Evolutionary conservation across 2,888 invertebrate species (phyloP).

Genomic region (Idaea biselata): DNA sequence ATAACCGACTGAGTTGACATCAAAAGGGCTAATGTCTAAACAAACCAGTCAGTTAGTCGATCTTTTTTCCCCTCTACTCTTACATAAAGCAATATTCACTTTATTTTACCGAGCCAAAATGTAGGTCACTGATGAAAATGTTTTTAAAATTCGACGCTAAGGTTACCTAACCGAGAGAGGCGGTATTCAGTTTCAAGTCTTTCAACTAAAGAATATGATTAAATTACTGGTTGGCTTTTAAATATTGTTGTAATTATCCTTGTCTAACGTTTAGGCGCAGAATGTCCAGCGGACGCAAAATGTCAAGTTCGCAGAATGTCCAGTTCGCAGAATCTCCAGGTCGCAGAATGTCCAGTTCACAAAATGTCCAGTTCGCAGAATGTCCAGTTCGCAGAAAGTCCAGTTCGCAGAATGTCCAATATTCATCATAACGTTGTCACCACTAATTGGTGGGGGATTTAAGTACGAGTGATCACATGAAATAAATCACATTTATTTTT

Average conservation of each 20-base stretch:
- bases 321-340: no score
- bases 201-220: slow-evolving; percentile 12
- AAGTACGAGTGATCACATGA: no score
- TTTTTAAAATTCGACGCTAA: slow-evolving; percentile 12
- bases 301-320: no score
- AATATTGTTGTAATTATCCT: slow-evolving; percentile 8
- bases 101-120: slow-evolving; percentile 20
- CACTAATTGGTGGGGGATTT: no score
- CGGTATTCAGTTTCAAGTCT: slow-evolving; percentile 11
- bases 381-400: no score
- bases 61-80: slow-evolving; percentile 16
- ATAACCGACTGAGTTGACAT: slow-evolving; percentile 16
- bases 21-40: slow-evolving; percentile 15
- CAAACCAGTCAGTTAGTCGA: slow-evolving; percentile 11
- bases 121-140: slow-evolving; percentile 22
- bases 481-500: no score
- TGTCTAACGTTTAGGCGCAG: no score
- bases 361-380: no score
- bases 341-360: no score
- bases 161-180: slow-evolving; percentile 10
- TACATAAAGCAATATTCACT: slow-evolving; percentile 25
- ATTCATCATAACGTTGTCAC: no score
- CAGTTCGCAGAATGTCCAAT: no score
- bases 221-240: slow-evolving; percentile 12
- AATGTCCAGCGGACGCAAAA: no score